Base-by-base conservation (phyloP, 2,797 vertebrate genomes). In the Etheostoma perlongum region DNA sequence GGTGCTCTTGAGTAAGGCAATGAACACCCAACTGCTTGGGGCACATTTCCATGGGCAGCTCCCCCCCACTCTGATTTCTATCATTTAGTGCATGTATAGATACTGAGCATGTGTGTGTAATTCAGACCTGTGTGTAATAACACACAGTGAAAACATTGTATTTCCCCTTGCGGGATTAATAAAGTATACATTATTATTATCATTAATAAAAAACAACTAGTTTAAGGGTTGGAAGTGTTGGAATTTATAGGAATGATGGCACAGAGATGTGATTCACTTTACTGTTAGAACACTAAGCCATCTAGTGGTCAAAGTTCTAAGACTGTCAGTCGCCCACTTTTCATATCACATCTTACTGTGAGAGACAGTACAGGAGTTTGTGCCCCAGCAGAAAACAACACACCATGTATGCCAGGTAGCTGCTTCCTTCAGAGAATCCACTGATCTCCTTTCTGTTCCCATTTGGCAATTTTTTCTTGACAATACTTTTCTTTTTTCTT, bases 261-360 rank as follows among this genome's bases (percentile, higher is more conserved):
- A 42, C 61, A 33, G 63, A 48, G 14, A 60, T 59, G 63, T 95
- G 89, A 95, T 94, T 87, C 6, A 30, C 7, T 59, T 58, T 46
- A 94, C 92, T 92, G 94, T 87, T 95, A 94, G 96, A 96, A 95
- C 94, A 95, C 93, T 88, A 96, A 96, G 96, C 96, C 96, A 86
- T 95, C 96, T 95, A 96, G 97, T 94, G 97, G 96, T 91, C 93
- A 95, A 91, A 96, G 94, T 91, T 96, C 40, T 72, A n/a, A 79
- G 13, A 3, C 62, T 68, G 42, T 18, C 60, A 51, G 27, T 19
- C 36, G 2, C 64, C 33, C 53, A 47, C 42, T 14, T 15, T 51
- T 55, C 36, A 46, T 7, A 23, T 40, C 27, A 23, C 5, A 40
- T 19, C 49, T 27, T 53, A 19, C 21, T 30, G 2, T 12, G 15